A percentile compares a stretch with the other conserved stretches of the same genome.
These are phyloP conservation scores for Macrotus californicus DNA, from an alignment of 2,113 vertebrate species.

Conservation along the genomic window DNA sequence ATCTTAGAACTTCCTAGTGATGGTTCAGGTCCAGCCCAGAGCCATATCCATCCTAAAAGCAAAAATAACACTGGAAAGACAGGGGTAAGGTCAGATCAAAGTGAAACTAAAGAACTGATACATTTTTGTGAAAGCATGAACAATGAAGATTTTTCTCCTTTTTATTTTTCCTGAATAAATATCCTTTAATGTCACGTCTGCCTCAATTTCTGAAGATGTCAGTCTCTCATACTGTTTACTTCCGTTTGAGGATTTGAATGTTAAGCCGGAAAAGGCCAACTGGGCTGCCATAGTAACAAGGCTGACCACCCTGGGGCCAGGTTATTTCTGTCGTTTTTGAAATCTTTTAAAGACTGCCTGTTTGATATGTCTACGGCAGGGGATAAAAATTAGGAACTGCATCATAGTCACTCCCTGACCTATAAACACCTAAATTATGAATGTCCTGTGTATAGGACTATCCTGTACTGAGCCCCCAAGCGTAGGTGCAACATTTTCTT, in stretches of 20 bases:
- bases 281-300: constrained; percentile 12
- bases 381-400: background rate
- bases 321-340: background rate
- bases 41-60: background rate
- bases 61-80: background rate
- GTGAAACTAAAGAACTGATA: background rate
- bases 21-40: background rate
- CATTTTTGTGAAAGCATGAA: background rate
- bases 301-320: background rate
- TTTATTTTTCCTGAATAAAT: background rate
- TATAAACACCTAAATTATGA: constrained; percentile 33
- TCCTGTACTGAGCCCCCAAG: background rate
- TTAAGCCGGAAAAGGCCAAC: constrained; percentile 39
- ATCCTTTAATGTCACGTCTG: background rate
- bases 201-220: constrained; percentile 8
- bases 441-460: background rate
- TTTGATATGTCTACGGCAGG: background rate
- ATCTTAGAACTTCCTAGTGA: background rate
- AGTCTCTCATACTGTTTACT: constrained; percentile 14
- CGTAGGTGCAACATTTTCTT: background rate
- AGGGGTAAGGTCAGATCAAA: background rate
- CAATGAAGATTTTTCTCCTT: background rate
- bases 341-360: background rate
- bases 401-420: background rate
- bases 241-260: background rate